Conservation (phyloP, 1,140 invertebrate genomes). For the Bombus difficillimus region DNA sequence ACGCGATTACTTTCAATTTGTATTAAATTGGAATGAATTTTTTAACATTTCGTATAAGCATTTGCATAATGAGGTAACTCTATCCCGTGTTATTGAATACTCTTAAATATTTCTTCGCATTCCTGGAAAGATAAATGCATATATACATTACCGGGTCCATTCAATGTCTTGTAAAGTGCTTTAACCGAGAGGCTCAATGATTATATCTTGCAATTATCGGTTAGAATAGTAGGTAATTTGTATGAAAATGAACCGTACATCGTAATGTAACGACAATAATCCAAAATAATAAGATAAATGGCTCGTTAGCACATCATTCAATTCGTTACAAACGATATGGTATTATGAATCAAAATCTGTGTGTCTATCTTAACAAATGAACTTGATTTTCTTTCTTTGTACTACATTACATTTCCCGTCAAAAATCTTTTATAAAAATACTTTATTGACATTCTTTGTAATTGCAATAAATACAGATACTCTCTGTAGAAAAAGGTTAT, state of each 20-base stretch:
- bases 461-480: too few relatives aligned
- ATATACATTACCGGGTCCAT: background rate
- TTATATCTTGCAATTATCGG: background rate
- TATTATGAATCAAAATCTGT: background rate
- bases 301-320: background rate
- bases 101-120: background rate
- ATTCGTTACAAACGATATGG: background rate
- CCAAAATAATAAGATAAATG: too few relatives aligned
- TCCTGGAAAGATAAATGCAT: background rate
- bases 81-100: background rate
- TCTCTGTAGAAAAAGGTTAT: background rate
- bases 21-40: constrained; percentile 1
- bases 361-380: too few relatives aligned
- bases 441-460: too few relatives aligned
- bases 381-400: too few relatives aligned
- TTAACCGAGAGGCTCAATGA: background rate
- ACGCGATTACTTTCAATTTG: background rate
- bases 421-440: too few relatives aligned
- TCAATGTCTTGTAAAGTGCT: background rate
- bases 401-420: too few relatives aligned
- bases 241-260: background rate
- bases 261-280: background rate
- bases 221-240: background rate
- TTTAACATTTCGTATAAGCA: background rate
- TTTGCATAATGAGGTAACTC: constrained; percentile 1